Percentiles rank a stretch among this genome's conserved stretches.
Conservation (phyloP, 1,140 invertebrate species). For the Mizuhopecten yessoensis region DNA sequence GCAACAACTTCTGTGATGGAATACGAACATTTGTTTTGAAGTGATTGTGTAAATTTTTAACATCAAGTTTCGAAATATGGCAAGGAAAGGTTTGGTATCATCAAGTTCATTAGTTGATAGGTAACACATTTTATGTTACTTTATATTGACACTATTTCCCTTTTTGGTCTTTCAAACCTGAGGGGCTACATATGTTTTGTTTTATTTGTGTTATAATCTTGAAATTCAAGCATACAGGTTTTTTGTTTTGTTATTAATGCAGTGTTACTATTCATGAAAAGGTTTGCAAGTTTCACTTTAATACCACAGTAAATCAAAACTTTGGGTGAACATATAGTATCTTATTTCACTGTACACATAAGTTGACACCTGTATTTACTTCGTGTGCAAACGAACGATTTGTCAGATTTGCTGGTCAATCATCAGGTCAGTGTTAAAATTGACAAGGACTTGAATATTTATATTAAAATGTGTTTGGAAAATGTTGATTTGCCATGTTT, state of each 20-base stretch:
- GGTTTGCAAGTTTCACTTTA: no score
- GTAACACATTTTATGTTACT: background rate
- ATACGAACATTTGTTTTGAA: background rate
- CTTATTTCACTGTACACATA: background rate
- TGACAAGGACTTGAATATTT: background rate
- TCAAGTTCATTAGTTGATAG: background rate
- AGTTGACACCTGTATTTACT: background rate
- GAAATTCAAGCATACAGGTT: background rate
- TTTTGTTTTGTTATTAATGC: conserved; percentile 32
- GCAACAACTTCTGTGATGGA: conserved; percentile 21
- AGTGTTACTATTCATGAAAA: background rate
- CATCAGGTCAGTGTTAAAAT: background rate
- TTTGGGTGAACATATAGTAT: no score
- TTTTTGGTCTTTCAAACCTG: background rate
- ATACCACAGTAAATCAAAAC: no score
- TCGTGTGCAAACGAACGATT: background rate
- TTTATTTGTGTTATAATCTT: background rate
- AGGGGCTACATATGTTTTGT: background rate
- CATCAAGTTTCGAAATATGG: conserved; percentile 6
- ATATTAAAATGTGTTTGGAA: background rate
- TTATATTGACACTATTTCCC: background rate
- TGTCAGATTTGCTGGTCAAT: background rate
- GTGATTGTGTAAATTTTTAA: conserved; percentile 1
- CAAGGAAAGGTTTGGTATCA: background rate
- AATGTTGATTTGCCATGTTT: background rate